These are phyloP conservation scores for Varroa destructor DNA, from an alignment of 1,140 invertebrate genomes.

Conservation along the genomic window DNA sequence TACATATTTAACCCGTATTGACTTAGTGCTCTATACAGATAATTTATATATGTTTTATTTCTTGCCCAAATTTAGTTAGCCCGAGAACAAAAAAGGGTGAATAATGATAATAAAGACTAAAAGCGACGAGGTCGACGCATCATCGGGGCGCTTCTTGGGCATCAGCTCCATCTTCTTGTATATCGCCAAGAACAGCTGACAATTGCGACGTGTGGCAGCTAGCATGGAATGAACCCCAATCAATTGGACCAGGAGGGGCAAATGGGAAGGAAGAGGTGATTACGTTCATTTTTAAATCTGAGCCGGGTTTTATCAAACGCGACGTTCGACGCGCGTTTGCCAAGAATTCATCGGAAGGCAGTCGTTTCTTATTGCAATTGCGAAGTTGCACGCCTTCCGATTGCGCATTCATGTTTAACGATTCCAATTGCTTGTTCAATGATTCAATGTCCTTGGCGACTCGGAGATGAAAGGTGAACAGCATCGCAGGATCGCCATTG, in stretches of 20 bases:
- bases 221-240: conserved; percentile 32
- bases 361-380: conserved; percentile 35
- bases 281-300: conserved; percentile 32
- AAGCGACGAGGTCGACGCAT: too few species aligned
- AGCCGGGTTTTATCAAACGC: conserved; percentile 36
- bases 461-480: conserved; percentile 46
- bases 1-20: too few species aligned
- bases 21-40: too few species aligned
- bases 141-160: too few species aligned
- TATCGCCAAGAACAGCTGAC: conserved; percentile 16
- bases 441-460: conserved; percentile 41
- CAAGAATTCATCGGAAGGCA: conserved; percentile 39
- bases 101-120: too few species aligned
- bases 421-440: conserved; percentile 35
- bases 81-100: too few species aligned
- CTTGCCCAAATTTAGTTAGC: too few species aligned
- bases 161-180: not conserved
- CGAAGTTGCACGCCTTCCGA: conserved; percentile 22
- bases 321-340: conserved; percentile 36
- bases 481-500: conserved; percentile 55
- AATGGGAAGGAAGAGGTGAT: conserved; percentile 42
- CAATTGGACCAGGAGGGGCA: conserved; percentile 35
- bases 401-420: not conserved
- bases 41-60: too few species aligned
- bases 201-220: conserved; percentile 21